Base-by-base conservation (phyloP, 2,797 vertebrate genomes). In the Microctenopoma stevenorrisi region DNA sequence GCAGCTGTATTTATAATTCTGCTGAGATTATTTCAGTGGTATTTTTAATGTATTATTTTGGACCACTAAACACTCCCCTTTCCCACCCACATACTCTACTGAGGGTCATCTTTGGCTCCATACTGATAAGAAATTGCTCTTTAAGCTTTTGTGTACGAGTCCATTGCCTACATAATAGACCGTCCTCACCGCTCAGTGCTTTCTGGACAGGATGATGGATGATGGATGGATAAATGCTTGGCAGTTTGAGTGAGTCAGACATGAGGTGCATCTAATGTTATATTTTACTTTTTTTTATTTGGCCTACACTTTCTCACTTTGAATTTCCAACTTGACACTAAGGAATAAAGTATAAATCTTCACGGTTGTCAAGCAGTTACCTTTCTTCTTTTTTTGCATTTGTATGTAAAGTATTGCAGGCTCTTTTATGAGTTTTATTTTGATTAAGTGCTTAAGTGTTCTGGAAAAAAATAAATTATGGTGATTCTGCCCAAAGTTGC, bases 161-260 rank as follows among this genome's bases (percentile, higher is more conserved):
- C 70, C 25, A 71, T 30, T 47, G 35, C 53, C 33, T 33, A 42
- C 44, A 58, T 73, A 65, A 71, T 28, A 4, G 16, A 65, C 50
- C 66, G 8, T 44, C 66, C 33, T 65, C n/a, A 3, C 25, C 9
- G 11, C 57, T 64, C 42, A 4, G 44, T 61, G 64, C 46, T 75
- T 61, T 64, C 53, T 47, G 54, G 51, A 59, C 67, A 73, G 38
- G 4, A 12, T 68, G 72, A 73, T 70, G 53, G 74, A 78, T 63
- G 54, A 57, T 40, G 40, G 75, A 61, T 79, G 56, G 68, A 77
- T 47, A 48, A 42, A 55, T 52, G 68, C 59, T 74, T 67, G 48
- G 43, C 42, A 26, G 68, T 53, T 40, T 54, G 42, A 65, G 40
- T 76, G 78, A 85, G 77, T 87, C 80, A 72, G 61, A 78, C 42